Conservation (phyloP, 2,888 invertebrate genomes). For the Standfussiana lucernea region DNA sequence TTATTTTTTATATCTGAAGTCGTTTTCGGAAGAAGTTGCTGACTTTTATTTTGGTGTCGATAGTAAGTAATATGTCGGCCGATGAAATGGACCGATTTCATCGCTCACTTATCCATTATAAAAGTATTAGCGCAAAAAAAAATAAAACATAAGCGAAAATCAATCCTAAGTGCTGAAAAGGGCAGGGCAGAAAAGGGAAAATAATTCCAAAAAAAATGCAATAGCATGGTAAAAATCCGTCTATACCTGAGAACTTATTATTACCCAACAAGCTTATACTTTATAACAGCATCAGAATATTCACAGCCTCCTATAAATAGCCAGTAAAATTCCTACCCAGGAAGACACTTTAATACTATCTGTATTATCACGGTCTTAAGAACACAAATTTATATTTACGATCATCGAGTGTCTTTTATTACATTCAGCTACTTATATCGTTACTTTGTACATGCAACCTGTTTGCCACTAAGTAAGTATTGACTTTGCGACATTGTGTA, state of each 20-base stretch:
- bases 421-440: slow-evolving; percentile 62
- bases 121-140: not conserved
- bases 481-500: slow-evolving; percentile 37
- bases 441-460: slow-evolving; percentile 52
- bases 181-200: not conserved
- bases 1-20: not conserved
- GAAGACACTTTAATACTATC: slow-evolving; percentile 35
- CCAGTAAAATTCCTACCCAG: slow-evolving; percentile 6
- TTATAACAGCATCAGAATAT: slow-evolving; percentile 4
- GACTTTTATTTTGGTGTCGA: not conserved
- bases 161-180: not conserved
- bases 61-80: not conserved
- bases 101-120: not conserved
- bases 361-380: slow-evolving; percentile 43
- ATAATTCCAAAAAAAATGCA: not conserved
- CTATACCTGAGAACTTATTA: not conserved
- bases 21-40: not conserved
- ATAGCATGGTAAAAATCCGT: not conserved
- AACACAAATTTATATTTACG: slow-evolving; percentile 58
- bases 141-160: not conserved
- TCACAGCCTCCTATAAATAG: slow-evolving; percentile 10
- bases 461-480: slow-evolving; percentile 40
- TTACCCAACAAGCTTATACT: slow-evolving; percentile 5
- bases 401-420: slow-evolving; percentile 60
- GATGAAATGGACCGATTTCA: not conserved